These are phyloP conservation scores for Salarias fasciatus DNA, from an alignment of 2,797 vertebrate species.

Conservation along the genomic window DNA sequence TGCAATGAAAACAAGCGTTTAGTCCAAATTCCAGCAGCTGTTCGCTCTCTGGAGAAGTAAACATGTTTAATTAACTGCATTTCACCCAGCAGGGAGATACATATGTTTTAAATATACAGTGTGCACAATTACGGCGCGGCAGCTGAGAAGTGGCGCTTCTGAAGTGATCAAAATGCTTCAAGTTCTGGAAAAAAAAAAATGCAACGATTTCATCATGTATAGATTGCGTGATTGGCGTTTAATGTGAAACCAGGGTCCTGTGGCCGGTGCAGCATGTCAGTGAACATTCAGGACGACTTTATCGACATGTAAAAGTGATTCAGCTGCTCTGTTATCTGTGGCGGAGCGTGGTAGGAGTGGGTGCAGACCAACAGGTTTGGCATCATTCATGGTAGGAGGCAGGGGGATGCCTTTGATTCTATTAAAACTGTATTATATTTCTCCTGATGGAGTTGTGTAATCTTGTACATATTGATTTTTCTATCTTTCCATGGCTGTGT, in stretches of 20 bases:
- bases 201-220: slow-evolving; percentile 42
- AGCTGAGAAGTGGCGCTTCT: slow-evolving; percentile 48
- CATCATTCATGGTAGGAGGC: slow-evolving; percentile 54
- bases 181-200: slow-evolving; percentile 16
- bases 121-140: slow-evolving; percentile 47
- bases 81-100: slow-evolving; percentile 62
- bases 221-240: slow-evolving; percentile 29
- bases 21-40: slow-evolving; percentile 80
- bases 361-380: slow-evolving; percentile 40
- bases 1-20: slow-evolving; percentile 71
- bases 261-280: slow-evolving; percentile 20
- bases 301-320: slow-evolving; percentile 51
- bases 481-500: slow-evolving; percentile 47
- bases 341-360: slow-evolving; percentile 38
- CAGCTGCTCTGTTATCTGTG: slow-evolving; percentile 52
- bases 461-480: slow-evolving; percentile 69
- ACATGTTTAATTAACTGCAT: slow-evolving; percentile 81
- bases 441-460: slow-evolving; percentile 68
- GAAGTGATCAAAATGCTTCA: slow-evolving; percentile 33
- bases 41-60: slow-evolving; percentile 70
- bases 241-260: slow-evolving; percentile 35
- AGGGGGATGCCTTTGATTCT: slow-evolving; percentile 61
- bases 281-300: slow-evolving; percentile 41
- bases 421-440: slow-evolving; percentile 67
- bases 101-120: slow-evolving; percentile 65